These are phyloP conservation scores for Tenodera sinensis DNA, from an alignment of 2,888 invertebrate species.

Conservation along the genomic window DNA sequence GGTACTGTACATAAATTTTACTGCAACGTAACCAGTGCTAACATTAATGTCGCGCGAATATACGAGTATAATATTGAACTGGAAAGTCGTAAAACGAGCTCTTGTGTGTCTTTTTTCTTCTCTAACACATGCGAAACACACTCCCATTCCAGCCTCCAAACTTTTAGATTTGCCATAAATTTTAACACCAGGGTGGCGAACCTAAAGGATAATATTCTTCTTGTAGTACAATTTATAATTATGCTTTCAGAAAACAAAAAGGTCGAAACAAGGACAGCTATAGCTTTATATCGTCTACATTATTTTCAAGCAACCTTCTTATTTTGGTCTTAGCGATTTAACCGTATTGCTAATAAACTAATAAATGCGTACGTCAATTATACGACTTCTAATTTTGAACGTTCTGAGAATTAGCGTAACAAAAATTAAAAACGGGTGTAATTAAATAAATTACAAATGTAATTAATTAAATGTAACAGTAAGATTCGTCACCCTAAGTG, in stretches of 20 bases:
- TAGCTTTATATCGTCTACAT: background rate
- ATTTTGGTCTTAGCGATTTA: background rate
- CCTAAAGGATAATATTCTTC: background rate
- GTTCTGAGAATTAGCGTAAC: too few species aligned
- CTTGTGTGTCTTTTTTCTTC: background rate
- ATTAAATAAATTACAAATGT: too few species aligned
- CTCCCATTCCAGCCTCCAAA: background rate
- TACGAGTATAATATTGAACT: slow-evolving; percentile 7
- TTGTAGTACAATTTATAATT: background rate
- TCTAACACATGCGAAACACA: background rate
- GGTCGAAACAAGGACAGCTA: background rate
- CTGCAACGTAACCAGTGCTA: background rate
- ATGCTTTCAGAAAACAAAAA: background rate
- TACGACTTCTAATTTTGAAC: background rate
- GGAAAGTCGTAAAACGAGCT: background rate
- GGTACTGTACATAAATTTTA: slow-evolving; percentile 3
- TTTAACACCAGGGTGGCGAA: background rate
- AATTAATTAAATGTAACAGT: too few species aligned
- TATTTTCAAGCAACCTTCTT: background rate
- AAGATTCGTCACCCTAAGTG: too few species aligned
- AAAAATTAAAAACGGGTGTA: too few species aligned
- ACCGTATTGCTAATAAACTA: background rate
- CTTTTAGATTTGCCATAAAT: background rate
- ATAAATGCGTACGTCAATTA: background rate
- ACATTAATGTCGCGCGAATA: background rate